Evolutionary conservation across 1,140 invertebrate species (phyloP).

Genomic region (Myzus persicae): DNA sequence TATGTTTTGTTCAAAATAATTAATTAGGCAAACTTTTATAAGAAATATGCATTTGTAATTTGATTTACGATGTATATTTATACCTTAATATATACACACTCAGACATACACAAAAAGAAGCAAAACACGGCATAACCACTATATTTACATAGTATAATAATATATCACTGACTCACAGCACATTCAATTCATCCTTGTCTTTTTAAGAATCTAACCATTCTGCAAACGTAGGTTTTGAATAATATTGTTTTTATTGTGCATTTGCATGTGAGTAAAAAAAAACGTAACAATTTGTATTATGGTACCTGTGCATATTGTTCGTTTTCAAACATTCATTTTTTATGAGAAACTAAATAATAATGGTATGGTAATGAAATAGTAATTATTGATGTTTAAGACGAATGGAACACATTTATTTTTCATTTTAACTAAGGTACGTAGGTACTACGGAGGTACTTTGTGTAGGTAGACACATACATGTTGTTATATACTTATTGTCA

Average conservation of each 20-base stretch:
- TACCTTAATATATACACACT: neutral
- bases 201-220: slow-evolving; percentile 12
- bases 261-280: neutral
- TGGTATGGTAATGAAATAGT: neutral
- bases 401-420: neutral
- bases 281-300: neutral
- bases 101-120: neutral
- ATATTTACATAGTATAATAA: slow-evolving; percentile 13
- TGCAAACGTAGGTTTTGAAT: neutral
- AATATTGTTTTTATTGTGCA: slow-evolving; percentile 20
- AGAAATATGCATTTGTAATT: neutral
- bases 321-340: neutral
- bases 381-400: neutral
- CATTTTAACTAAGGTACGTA: neutral
- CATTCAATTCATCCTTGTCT: slow-evolving; percentile 1
- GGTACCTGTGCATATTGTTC: neutral
- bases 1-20: neutral
- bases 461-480: too few relatives aligned
- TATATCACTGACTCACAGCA: neutral
- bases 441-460: neutral
- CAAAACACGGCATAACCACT: neutral
- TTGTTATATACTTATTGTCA: neutral
- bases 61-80: neutral
- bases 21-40: neutral
- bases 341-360: neutral